Evolutionary conservation across 2,888 invertebrate genomes (phyloP), one percentile per base, ranked within the genome.

Genomic region (Mimachlamys varia): DNA sequence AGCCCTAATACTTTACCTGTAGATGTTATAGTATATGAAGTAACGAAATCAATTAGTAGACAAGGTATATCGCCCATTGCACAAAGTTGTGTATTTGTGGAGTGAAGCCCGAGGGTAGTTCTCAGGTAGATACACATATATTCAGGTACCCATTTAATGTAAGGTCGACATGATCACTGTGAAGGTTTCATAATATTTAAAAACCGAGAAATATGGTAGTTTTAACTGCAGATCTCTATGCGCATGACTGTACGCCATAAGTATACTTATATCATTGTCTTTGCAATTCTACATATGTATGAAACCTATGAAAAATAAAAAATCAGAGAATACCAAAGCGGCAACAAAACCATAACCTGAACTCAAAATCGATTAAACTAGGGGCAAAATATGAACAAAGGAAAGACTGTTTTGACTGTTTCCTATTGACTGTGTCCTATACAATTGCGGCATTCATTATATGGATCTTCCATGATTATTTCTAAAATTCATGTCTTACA

Each of bases 51-150:
- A 62, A 62, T 76, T 76, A 76, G 33, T 1, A 76, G 76, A 33
- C 27, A 76, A 76, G 76, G 76, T 76, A 27, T 1, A 76, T 15
- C 76, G 33, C 76, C 15, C 22, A 62, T 62, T 33, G 76, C 76
- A 76, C 76, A 76, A 76, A 76, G 33, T 33, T 76, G 62, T 62
- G 62, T 62, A n/a, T 62, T n/a, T n/a, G n/a, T 76, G 3, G 44
- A 76, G 33, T 33, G 22, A 76, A 15, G 33, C 76, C 76, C 15
- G 27, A n/a, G n/a, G n/a, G n/a, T n/a, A n/a, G n/a, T n/a, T n/a
- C n/a, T n/a, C 12, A 76, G 76, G 33, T 76, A 76, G 33, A 76
- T 27, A 58, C 19, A 58, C 58, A n/a, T 58, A 22, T 19, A 58
- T 58, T 15, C 15, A 1, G 15, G 58, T 58, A 58, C n/a, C 27